phyloP scores from a whole-genome alignment of 2,888 invertebrate species.

The Drosophila sordidula region DNA sequence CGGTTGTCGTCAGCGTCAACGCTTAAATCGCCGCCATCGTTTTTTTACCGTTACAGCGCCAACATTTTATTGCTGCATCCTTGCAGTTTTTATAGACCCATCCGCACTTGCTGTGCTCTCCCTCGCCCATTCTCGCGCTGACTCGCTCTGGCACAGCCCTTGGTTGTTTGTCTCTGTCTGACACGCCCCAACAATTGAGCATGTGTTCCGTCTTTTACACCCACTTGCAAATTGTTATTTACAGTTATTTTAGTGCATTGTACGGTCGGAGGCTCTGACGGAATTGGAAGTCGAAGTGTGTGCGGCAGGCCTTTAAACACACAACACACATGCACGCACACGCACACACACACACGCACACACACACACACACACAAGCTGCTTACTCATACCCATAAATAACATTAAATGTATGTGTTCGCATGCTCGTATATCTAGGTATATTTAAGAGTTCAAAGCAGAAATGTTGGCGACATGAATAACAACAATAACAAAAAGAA shows the following conservation, averaged over 20 bases:
- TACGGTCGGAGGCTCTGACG: constrained; percentile 49
- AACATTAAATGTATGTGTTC: constrained; percentile 2
- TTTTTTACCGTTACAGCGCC: constrained; percentile 53
- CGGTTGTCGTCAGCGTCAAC: constrained; percentile 49
- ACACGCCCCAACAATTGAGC: constrained; percentile 61
- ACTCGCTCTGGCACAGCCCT: background rate
- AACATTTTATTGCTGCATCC: constrained; percentile 77
- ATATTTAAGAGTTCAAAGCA: constrained; percentile 61
- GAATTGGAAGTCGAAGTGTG: constrained; percentile 43
- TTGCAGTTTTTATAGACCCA: constrained; percentile 77
- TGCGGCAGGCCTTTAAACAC: constrained; percentile 44
- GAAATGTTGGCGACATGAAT: constrained; percentile 48
- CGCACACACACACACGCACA: background rate
- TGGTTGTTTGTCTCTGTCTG: constrained; percentile 31
- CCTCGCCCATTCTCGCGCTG: background rate
- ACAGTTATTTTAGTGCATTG: constrained; percentile 79
- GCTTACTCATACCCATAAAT: constrained; percentile 27
- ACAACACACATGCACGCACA: background rate
- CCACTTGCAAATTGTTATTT: constrained; percentile 81
- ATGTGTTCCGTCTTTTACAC: constrained; percentile 62
- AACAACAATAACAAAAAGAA: constrained; percentile 19
- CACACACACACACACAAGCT: constrained; percentile 1
- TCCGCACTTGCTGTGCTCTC: constrained; percentile 48
- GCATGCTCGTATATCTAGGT: constrained; percentile 36
- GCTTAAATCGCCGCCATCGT: constrained; percentile 51